phyloP scores from a whole-genome alignment of 1,140 invertebrate genomes.

The Glomeris maerens region DNA sequence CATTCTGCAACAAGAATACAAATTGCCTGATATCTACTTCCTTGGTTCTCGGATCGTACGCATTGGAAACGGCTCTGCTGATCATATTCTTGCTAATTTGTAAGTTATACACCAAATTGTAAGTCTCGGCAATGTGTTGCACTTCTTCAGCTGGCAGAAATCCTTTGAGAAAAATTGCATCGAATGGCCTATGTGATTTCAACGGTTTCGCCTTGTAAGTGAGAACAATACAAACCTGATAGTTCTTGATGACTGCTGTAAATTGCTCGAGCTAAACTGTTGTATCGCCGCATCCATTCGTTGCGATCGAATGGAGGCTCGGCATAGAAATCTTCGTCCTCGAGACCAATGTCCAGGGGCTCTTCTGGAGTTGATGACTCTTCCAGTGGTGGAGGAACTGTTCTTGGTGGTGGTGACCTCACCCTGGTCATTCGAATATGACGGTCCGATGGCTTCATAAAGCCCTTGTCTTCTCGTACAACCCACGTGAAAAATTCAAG shows the following conservation, averaged over 20 bases:
- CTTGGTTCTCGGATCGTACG: neutral
- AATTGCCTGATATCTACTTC: neutral
- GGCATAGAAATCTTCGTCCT: neutral
- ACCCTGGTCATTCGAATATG: neutral
- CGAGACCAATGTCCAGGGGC: neutral
- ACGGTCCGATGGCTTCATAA: neutral
- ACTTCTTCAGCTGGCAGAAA: neutral
- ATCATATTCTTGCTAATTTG: neutral
- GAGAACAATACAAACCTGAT: neutral
- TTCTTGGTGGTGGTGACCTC: neutral
- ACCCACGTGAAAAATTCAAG: neutral
- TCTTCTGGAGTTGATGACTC: neutral
- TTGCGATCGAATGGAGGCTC: constrained; percentile 1
- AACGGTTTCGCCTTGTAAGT: neutral
- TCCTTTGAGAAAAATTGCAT: constrained; percentile 1
- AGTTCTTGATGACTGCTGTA: neutral
- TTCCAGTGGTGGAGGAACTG: neutral
- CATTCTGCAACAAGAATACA: neutral
- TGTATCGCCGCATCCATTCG: neutral
- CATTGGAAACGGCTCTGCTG: neutral
- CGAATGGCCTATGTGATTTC: neutral
- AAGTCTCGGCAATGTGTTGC: neutral
- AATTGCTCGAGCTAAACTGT: neutral
- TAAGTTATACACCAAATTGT: constrained; percentile 1
- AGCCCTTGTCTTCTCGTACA: neutral